Percentiles rank a stretch among this genome's conserved stretches.
These are phyloP conservation scores for Cremastinae sp. DNA, from an alignment of 2,888 invertebrate genomes.

Conservation along the genomic window DNA sequence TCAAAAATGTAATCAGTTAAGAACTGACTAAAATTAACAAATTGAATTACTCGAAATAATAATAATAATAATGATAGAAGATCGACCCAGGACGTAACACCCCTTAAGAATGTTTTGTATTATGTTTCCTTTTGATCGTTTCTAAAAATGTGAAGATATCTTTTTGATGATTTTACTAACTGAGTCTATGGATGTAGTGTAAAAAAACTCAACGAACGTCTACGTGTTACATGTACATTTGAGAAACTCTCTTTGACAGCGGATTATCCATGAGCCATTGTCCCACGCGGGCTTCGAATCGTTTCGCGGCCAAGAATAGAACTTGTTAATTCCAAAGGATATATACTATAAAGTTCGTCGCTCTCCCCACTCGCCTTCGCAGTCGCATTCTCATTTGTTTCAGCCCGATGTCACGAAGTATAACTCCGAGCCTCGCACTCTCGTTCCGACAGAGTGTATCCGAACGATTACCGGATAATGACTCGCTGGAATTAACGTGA, in stretches of 20 bases:
- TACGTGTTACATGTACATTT: no score
- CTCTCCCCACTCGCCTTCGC: slow-evolving; percentile 30
- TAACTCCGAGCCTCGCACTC: neutral
- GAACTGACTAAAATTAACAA: no score
- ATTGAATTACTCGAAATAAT: no score
- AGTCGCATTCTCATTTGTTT: slow-evolving; percentile 37
- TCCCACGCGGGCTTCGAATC: slow-evolving; percentile 39
- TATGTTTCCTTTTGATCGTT: no score
- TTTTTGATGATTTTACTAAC: no score
- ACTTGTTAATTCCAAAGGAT: slow-evolving; percentile 52
- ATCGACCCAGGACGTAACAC: no score
- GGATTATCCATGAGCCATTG: slow-evolving; percentile 60
- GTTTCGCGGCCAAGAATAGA: slow-evolving; percentile 43
- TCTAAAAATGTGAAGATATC: no score
- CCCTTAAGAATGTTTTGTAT: no score
- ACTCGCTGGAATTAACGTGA: slow-evolving; percentile 35
- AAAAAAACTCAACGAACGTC: no score
- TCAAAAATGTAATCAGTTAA: no score
- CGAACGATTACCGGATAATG: slow-evolving; percentile 55
- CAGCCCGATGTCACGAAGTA: slow-evolving; percentile 27
- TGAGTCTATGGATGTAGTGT: no score
- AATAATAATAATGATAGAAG: no score
- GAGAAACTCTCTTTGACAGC: slow-evolving; percentile 36
- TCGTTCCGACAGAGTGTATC: slow-evolving; percentile 29
- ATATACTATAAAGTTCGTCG: slow-evolving; percentile 41